Evolutionary conservation across 2,113 vertebrate species (phyloP), one percentile per base, ranked within the genome.

Genomic region (Bos indicus): DNA sequence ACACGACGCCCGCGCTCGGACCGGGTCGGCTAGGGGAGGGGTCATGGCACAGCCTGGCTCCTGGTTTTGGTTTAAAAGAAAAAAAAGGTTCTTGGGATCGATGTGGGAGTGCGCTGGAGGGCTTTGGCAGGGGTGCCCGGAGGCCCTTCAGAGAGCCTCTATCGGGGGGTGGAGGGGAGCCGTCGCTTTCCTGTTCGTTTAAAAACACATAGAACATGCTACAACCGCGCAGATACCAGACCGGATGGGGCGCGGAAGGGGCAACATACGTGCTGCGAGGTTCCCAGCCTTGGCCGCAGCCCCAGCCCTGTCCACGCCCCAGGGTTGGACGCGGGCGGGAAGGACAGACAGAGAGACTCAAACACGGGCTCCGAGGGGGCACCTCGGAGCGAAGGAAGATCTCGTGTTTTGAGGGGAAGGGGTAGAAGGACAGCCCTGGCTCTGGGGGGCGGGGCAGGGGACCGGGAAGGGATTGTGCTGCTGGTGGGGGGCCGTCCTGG

Each of bases 401-500:
- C 99, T 99, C 1, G 96, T 98, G 98, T 99, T 98, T 96, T 96
- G 95, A 95, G 94, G 95, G 51, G 21, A 19, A 94, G 91, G 7
- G 98, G 95, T 96, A 90, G 95, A 97, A 90, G 94, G 98, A 95
- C 95, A 97, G 25, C 88, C 97, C 98, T 98, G 98, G 94, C 0
- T 14, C 11, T 96, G 95, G 97, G 94, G 97, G 97, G 87, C 5
- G 96, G 97, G 85, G 93, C n/a, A 95, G 97, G 96, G 98, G 95
- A 77, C 97, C 89, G 95, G 60, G 36, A 78, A 97, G 91, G 98
- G 98, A 99, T 99, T 99, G 99, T 99, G 99, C 99, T 99, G 99
- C 98, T 99, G 99, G 99, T 99, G 99, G 99, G 99, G 99, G 99
- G 98, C 99, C 98, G 52, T 98, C 97, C 99, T 93, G 98, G 98